Evolutionary conservation across 2,797 vertebrate species (phyloP).

Genomic region (Semotilus atromaculatus): DNA sequence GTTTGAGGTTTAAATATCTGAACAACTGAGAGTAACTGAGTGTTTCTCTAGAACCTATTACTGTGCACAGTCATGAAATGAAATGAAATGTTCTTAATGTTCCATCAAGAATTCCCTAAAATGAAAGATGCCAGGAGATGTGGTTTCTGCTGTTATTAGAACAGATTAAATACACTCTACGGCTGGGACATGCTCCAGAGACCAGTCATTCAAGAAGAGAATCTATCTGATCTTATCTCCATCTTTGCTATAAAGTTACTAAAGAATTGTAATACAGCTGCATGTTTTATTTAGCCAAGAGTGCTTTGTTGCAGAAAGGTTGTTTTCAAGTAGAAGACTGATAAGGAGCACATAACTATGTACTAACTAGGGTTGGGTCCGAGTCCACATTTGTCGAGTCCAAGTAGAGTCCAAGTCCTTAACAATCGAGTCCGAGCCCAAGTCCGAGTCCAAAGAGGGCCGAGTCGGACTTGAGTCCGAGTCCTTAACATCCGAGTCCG

Average conservation of each 20-base stretch:
- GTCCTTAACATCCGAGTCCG: no score
- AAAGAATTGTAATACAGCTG: conserved; percentile 25
- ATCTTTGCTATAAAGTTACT: conserved; percentile 51
- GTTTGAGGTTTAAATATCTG: background rate
- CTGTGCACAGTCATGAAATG: conserved; percentile 15
- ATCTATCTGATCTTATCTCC: conserved; percentile 52
- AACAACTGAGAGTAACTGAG: background rate
- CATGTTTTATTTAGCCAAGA: conserved; percentile 13
- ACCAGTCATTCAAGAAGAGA: conserved; percentile 42
- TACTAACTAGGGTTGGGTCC: no score
- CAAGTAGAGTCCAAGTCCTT: no score
- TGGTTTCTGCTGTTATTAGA: conserved; percentile 39
- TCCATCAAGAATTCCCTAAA: conserved; percentile 21
- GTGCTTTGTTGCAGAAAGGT: conserved; percentile 41
- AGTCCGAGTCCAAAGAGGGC: no score
- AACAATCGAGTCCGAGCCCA: no score
- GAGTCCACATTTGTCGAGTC: no score
- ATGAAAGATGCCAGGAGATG: conserved; percentile 23
- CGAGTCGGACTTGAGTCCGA: no score
- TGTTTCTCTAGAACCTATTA: conserved; percentile 3
- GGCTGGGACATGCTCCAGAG: conserved; percentile 35
- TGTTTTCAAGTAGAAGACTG: conserved; percentile 42
- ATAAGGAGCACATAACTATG: conserved; percentile 54
- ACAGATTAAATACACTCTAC: conserved; percentile 51
- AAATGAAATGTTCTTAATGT: conserved; percentile 44